Conservation (phyloP, 2,113 vertebrate species). For the Cephalopholis sonnerati region DNA sequence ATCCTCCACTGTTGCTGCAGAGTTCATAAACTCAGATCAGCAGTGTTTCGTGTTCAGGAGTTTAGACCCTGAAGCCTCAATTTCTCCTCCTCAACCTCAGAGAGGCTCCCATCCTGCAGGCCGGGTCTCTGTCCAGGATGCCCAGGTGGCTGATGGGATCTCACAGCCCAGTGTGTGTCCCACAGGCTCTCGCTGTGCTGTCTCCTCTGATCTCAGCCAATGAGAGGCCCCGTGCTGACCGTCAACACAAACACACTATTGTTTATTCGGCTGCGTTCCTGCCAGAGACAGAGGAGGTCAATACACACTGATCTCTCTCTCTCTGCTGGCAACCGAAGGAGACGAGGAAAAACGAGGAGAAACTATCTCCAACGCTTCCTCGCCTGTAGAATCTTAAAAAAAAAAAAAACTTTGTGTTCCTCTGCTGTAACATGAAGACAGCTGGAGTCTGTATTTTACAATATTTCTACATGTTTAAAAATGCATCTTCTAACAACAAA, state of each 20-base stretch:
- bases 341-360: not conserved
- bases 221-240: conserved; percentile 15
- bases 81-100: not conserved
- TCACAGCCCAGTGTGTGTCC: conserved; percentile 31
- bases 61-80: no score
- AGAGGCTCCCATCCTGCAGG: not conserved
- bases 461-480: no score
- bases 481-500: no score
- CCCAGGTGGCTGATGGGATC: conserved; percentile 59
- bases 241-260: conserved; percentile 53
- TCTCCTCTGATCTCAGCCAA: conserved; percentile 37
- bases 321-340: not conserved
- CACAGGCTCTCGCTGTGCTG: conserved; percentile 1
- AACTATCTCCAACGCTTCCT: not conserved
- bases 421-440: no score
- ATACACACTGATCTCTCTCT: conserved; percentile 11
- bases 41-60: no score
- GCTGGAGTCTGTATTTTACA: no score
- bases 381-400: not conserved
- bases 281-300: conserved; percentile 15
- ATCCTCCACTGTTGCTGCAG: no score
- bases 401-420: no score
- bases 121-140: not conserved
- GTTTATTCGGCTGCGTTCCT: conserved; percentile 32
- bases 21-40: no score